Base-by-base conservation (phyloP, 2,113 vertebrate genomes). In the Miniopterus natalensis region DNA sequence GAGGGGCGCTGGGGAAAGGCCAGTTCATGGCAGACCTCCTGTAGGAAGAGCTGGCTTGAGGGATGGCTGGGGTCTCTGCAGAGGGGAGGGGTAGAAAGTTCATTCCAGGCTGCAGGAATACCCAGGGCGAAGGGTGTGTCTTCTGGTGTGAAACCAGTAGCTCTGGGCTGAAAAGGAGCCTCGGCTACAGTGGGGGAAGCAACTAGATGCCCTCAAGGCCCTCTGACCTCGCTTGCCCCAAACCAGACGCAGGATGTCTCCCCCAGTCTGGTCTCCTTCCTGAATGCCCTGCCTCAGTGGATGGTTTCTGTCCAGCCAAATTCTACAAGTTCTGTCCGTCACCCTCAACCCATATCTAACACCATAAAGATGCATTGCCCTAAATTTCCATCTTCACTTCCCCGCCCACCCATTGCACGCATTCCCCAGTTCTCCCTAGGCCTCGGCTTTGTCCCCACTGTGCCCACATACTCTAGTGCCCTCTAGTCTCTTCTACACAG, bases 401-500 rank as follows among this genome's bases (percentile, higher is more conserved):
- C 20, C 42, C 4, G 40, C 20, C 0, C 0, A 5, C 2, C 6
- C 14, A n/a, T 5, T 0, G 0, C 42, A 11, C 0, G 17, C 21
- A 0, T 18, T 10, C 12, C 49, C 31, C 49, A 53, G 5, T 8
- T 12, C 49, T n/a, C 68, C n/a, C 53, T 18, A 40, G 8, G 9
- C 31, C 53, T 25, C 53, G 25, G 27, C 17, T 2, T 1, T 15
- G 31, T 14, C 11, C 51, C 4, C 49, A 0, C 10, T 21, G 61
- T 51, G 74, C 12, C 20, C 17, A 31, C 73, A 10, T 8, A 31
- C 1, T 0, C 70, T 13, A 14, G 45, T 42, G 21, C 14, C 13
- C 27, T 27, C 55, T 10, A 7, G 8, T 51, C 8, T 57, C 0
- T 3, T 65, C 27, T n/a, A 27, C 36, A 21, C 55, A 0, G 4